Percentiles rank a stretch among this genome's conserved stretches.
Conservation (phyloP, 2,113 vertebrate genomes). For the Columba janthina region DNA sequence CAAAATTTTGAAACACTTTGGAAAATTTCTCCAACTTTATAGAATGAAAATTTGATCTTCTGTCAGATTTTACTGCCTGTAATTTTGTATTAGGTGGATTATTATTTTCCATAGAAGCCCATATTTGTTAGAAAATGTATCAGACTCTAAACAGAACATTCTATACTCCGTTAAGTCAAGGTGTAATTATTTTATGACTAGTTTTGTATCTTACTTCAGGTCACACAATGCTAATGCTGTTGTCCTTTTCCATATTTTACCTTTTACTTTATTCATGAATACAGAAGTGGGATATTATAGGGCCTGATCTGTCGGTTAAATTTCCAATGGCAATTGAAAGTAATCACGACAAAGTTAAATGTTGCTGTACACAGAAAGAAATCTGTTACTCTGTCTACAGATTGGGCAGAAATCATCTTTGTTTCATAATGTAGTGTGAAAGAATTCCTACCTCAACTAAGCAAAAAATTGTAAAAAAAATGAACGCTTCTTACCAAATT, state of each 20-base stretch:
- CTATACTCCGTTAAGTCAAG: neutral
- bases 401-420: neutral
- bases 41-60: neutral
- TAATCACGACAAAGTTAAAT: constrained; percentile 9
- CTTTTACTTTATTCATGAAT: constrained; percentile 32
- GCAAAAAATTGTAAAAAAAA: neutral
- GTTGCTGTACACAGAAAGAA: neutral
- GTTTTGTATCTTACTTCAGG: neutral
- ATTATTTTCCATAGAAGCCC: neutral
- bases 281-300: neutral
- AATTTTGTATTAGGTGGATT: neutral
- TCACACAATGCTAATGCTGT: neutral
- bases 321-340: neutral
- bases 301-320: neutral
- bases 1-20: neutral
- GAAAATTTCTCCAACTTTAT: neutral
- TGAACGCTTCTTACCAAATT: neutral
- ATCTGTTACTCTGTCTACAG: neutral
- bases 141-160: neutral
- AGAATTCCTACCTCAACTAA: neutral
- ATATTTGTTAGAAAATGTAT: neutral
- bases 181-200: neutral
- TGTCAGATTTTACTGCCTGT: neutral
- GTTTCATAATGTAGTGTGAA: neutral
- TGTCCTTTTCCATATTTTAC: neutral